phyloP scores from a whole-genome alignment of 2,113 vertebrate species.

The Neoarius graeffei region DNA sequence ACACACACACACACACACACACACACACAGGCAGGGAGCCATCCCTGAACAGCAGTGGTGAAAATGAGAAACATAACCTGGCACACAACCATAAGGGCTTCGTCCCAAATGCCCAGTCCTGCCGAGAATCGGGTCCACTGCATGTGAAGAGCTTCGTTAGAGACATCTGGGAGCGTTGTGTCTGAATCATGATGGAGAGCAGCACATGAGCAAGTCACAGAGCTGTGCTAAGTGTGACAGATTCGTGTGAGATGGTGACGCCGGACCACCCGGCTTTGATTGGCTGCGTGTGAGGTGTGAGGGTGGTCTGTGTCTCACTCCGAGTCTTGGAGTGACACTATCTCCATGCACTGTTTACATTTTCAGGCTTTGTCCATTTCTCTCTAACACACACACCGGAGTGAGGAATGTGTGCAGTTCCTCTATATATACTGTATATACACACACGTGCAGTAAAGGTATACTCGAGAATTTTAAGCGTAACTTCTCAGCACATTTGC shows the following conservation, averaged over 20 bases:
- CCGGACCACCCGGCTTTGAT: slow-evolving; percentile 14
- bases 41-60: slow-evolving; percentile 43
- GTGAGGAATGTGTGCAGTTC: background rate
- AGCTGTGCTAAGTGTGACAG: background rate
- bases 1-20: slow-evolving; percentile 1
- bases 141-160: background rate
- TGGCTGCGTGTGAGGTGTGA: slow-evolving; percentile 18
- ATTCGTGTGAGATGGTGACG: background rate
- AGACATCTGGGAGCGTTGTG: background rate
- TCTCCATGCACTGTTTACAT: slow-evolving; percentile 30
- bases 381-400: background rate
- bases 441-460: background rate
- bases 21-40: background rate
- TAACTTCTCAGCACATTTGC: background rate
- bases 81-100: slow-evolving; percentile 1
- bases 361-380: background rate
- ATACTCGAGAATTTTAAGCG: background rate
- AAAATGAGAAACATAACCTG: slow-evolving; percentile 60
- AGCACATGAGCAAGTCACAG: background rate
- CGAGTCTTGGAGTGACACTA: background rate
- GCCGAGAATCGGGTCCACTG: background rate
- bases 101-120: background rate
- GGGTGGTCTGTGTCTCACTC: background rate
- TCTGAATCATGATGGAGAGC: background rate
- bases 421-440: background rate